Conservation (phyloP, 2,888 invertebrate species). For the Hypomecis atomaria region DNA sequence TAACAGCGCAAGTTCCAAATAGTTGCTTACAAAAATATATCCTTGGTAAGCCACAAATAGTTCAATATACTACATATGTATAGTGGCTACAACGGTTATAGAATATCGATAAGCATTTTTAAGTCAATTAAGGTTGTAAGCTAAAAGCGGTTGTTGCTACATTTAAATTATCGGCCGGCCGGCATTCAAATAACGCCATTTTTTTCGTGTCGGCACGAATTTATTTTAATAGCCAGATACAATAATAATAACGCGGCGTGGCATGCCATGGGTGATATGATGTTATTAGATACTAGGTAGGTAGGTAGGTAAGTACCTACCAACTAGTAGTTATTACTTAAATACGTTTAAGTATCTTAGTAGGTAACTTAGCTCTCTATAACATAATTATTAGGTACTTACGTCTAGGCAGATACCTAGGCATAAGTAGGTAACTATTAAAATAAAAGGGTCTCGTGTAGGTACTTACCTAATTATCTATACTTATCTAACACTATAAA, state of each 20-base stretch:
- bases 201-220: slow-evolving; percentile 83
- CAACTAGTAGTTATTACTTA: background rate
- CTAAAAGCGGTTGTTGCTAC: slow-evolving; percentile 85
- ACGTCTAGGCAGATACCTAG: no score
- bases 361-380: no score
- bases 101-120: slow-evolving; percentile 84
- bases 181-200: slow-evolving; percentile 84
- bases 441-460: no score
- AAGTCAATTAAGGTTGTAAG: slow-evolving; percentile 85
- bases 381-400: no score
- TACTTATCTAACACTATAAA: no score
- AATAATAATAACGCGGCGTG: slow-evolving; percentile 70
- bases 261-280: slow-evolving; percentile 65
- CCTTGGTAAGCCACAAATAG: slow-evolving; percentile 48
- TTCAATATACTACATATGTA: slow-evolving; percentile 47
- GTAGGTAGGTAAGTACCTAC: background rate
- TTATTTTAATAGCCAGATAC: slow-evolving; percentile 70
- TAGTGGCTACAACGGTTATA: slow-evolving; percentile 51
- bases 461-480: no score
- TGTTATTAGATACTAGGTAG: background rate
- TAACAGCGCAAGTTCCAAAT: slow-evolving; percentile 63
- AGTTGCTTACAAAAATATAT: slow-evolving; percentile 48
- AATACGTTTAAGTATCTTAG: no score
- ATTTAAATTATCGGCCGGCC: slow-evolving; percentile 85
- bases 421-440: no score